Percentiles rank a stretch among this genome's conserved stretches.
Conservation (phyloP, 2,797 vertebrate species). For the Smutsia gigantea region DNA sequence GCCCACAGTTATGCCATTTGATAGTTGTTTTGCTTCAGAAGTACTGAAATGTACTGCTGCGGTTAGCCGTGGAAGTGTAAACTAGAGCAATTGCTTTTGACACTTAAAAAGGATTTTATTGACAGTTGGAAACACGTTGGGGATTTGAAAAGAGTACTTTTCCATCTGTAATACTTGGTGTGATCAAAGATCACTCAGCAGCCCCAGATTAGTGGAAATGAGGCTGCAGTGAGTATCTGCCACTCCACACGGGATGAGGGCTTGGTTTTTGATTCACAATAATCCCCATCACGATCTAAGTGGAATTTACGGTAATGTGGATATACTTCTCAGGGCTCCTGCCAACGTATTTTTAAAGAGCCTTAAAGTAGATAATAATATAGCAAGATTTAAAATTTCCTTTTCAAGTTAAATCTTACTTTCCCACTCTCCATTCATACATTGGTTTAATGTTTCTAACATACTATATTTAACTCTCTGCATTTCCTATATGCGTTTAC, state of each 20-base stretch:
- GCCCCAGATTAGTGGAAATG: constrained; percentile 82
- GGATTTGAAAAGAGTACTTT: constrained; percentile 85
- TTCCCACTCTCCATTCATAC: constrained; percentile 31
- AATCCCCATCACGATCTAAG: constrained; percentile 75
- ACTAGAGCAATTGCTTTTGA: constrained; percentile 81
- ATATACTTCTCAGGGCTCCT: constrained; percentile 70
- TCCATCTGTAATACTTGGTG: constrained; percentile 82
- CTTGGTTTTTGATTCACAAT: constrained; percentile 64
- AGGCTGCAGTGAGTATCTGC: constrained; percentile 65
- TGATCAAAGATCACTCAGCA: constrained; percentile 84
- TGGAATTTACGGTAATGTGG: constrained; percentile 78
- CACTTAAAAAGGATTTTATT: constrained; percentile 85
- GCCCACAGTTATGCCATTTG: not conserved
- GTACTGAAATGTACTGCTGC: constrained; percentile 31
- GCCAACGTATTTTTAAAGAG: constrained; percentile 70
- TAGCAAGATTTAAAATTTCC: constrained; percentile 67
- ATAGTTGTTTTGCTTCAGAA: constrained; percentile 62
- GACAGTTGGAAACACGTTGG: constrained; percentile 79
- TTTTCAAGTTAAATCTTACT: constrained; percentile 71
- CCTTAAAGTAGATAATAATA: constrained; percentile 76
- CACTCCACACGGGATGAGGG: constrained; percentile 38
- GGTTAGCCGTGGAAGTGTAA: constrained; percentile 67
- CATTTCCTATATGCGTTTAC: not conserved
- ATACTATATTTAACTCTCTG: not conserved
- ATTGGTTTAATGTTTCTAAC: not conserved